Evolutionary conservation across 2,888 invertebrate genomes (phyloP), one percentile per base, ranked within the genome.

Genomic region (Apotomis turbidana): DNA sequence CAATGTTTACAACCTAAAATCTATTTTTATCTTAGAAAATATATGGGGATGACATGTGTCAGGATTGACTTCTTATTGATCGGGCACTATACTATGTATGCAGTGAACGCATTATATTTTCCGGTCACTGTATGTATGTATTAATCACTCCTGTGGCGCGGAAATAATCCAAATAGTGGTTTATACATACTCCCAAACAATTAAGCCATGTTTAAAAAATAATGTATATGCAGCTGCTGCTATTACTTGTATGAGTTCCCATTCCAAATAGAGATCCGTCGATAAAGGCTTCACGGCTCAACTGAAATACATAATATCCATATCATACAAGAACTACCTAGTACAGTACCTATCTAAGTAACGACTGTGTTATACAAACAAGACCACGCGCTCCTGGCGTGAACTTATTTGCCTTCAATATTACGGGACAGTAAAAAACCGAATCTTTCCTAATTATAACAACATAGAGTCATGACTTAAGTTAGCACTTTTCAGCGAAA

Each of bases 381-480:
- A 6, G 36, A 46, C 10, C 72, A 72, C 68, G 68, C 52, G 13
- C n/a, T 38, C 12, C 27, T 27, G 13, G 58, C 72, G 52, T 72
- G 72, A 44, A 63, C 49, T 59, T 68, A 63, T 72, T 68, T 68
- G 58, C 44, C n/a, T 55, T 61, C 67, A 13, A 58, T 36, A 63
- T 51, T 58, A 72, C 8, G 27, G 49, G 58, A 62, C 61, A 57
- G 41, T 36, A 61, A 61, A 61, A 57, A 54, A 52, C 70, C 55
- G 61, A 46, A 36, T 46, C 15, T 5, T 58, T 72, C 68, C 72
- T 68, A 68, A 68, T 72, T 68, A 51, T 38, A 38, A 9, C 12
- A 44, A 58, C 72, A 63, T 68, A 68, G 10, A 38, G 36, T 59
- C 46, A 49, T 57, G 51, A 57, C 57, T 10, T 12, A 58, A 68